A percentile compares a stretch with the other conserved stretches of the same genome.
phyloP scores from a whole-genome alignment of 2,888 invertebrate species.

The Pinctada fucata region DNA sequence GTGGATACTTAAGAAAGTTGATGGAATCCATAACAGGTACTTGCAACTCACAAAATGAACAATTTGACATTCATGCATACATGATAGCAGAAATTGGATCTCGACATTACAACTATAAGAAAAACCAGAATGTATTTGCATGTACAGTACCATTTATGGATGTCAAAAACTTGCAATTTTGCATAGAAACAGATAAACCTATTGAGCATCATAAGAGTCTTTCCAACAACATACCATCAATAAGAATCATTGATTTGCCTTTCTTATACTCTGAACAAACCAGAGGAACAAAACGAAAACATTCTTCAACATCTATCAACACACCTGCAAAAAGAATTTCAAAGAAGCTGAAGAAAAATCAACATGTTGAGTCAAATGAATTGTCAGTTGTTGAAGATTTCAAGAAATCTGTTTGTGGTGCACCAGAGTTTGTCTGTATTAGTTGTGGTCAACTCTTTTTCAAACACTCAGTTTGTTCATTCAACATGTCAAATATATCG shows the following conservation, averaged over 20 bases:
- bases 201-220: too few species aligned
- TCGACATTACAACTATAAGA: neutral
- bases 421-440: conserved; percentile 18
- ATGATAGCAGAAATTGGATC: neutral
- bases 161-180: too few species aligned
- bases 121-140: neutral
- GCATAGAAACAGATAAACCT: too few species aligned
- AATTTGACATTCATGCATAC: conserved; percentile 3
- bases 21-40: neutral
- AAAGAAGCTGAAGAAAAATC: too few species aligned
- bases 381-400: conserved; percentile 12
- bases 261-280: too few species aligned
- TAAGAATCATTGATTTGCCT: neutral
- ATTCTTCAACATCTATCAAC: too few species aligned
- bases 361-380: too few species aligned
- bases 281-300: too few species aligned
- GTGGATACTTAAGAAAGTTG: neutral
- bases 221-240: too few species aligned
- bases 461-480: conserved; percentile 14
- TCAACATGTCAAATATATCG: conserved; percentile 4
- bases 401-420: conserved; percentile 9
- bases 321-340: too few species aligned
- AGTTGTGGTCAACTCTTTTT: conserved; percentile 20
- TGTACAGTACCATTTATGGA: too few species aligned
- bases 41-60: neutral